phyloP scores from a whole-genome alignment of 1,140 invertebrate genomes.

The Lordiphosa mommai region DNA sequence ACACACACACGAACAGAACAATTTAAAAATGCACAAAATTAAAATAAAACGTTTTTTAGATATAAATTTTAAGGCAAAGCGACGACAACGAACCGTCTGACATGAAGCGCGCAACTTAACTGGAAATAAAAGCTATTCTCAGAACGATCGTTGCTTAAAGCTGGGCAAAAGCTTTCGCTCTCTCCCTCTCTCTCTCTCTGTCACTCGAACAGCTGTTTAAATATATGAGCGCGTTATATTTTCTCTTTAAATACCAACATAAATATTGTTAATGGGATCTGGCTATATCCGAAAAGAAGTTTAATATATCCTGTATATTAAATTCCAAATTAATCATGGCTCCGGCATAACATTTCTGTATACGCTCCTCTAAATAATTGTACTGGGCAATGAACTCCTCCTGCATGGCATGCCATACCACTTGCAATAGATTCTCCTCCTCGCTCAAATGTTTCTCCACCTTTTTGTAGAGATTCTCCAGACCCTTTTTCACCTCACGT shows the following conservation, averaged over 20 bases:
- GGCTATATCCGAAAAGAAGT: constrained; percentile 99
- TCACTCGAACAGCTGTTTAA: constrained; percentile 38
- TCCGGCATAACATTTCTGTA: constrained; percentile 97
- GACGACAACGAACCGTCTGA: constrained; percentile 20
- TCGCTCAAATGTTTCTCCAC: constrained; percentile 98
- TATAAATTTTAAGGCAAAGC: background rate
- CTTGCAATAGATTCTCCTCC: constrained; percentile 96
- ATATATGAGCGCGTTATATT: constrained; percentile 44
- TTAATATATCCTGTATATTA: constrained; percentile 96
- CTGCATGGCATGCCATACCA: constrained; percentile 99
- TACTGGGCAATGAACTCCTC: constrained; percentile 99
- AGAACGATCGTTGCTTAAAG: constrained; percentile 12
- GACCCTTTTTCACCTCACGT: constrained; percentile 96
- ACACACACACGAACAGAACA: constrained; percentile 29
- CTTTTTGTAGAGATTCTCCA: constrained; percentile 97
- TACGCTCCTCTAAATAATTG: constrained; percentile 95
- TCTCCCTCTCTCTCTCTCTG: background rate
- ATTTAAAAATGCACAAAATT: constrained; percentile 47
- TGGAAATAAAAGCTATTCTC: constrained; percentile 19
- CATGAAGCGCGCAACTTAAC: constrained; percentile 35
- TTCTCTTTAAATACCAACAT: background rate
- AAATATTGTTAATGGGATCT: constrained; percentile 88
- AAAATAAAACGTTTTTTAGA: constrained; percentile 28
- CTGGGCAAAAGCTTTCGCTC: constrained; percentile 1
- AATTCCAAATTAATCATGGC: constrained; percentile 97